phyloP scores from a whole-genome alignment of 2,888 invertebrate genomes.

The Drosophila robusta region DNA sequence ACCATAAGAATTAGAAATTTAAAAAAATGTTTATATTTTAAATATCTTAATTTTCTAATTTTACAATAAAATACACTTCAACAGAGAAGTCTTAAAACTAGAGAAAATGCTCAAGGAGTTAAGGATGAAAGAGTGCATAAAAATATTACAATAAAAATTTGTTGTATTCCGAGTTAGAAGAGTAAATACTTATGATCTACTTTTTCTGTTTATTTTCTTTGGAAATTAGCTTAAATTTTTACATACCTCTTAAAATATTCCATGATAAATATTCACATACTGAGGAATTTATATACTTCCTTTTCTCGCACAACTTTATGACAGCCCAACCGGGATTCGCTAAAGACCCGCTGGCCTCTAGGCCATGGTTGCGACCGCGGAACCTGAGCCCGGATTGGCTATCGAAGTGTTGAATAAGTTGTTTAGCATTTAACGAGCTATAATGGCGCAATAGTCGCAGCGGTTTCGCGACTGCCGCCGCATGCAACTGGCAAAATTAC shows the following conservation, averaged over 20 bases:
- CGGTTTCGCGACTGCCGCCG: slow-evolving; percentile 26
- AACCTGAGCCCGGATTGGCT: slow-evolving; percentile 1
- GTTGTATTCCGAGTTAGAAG: no score
- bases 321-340: neutral
- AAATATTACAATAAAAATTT: no score
- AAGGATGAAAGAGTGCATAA: no score
- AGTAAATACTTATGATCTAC: no score
- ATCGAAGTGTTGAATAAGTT: slow-evolving; percentile 61
- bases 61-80: no score
- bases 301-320: neutral
- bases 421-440: slow-evolving; percentile 75
- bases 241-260: neutral
- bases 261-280: neutral
- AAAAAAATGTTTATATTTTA: no score
- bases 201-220: no score
- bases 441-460: slow-evolving; percentile 50
- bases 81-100: no score
- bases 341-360: slow-evolving; percentile 6
- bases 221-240: no score
- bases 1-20: no score
- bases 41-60: no score
- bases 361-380: slow-evolving; percentile 4
- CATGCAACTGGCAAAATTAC: slow-evolving; percentile 48
- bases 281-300: neutral
- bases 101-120: no score